Evolutionary conservation across 1,140 invertebrate genomes (phyloP), one percentile per base, ranked within the genome.

Genomic region (Drosophila serrata): DNA sequence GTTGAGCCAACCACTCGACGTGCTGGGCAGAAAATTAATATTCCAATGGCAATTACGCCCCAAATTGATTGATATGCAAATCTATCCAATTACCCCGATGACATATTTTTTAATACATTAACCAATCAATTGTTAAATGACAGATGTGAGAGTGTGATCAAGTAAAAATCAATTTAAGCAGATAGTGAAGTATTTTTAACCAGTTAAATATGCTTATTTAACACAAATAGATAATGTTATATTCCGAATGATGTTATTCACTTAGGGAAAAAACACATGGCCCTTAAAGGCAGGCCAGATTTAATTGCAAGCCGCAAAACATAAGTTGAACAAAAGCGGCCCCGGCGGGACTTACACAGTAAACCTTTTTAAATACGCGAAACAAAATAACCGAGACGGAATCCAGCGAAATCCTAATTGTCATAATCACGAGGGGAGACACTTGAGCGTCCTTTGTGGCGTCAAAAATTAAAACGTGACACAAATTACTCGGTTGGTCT

Each of bases 381-480:
- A 48, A 51, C 29, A 29, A 58, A 60, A 59, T 48, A 64, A 58
- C 53, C 68, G 51, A 49, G 65, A 64, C 72, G 67, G 63, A 76
- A 51, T 67, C 75, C 45, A 49, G 59, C 63, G 56, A 51, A 74
- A 73, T 82, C 80, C 81, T 82, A 87, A 87, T 82, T 87, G 84
- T 88, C 63, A 77, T 88, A 87, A 79, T 82, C 84, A 82, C 81
- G 63, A 62, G 57, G 76, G 61, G 57, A 58, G 81, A 64, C 63
- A 78, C 37, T 55, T 43, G 59, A 73, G 49, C 61, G 78, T 68
- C 75, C 79, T 88, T 88, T 87, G 80, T 62, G 74, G 82, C 80
- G 76, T 80, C 70, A 84, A 82, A 87, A 88, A 87, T 87, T 84
- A 88, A 87, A 87, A 88, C 68, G 84, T 88, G 84, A 87, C 84